These are phyloP conservation scores for Diploptera punctata DNA, from an alignment of 2,888 invertebrate genomes.

Conservation along the genomic window DNA sequence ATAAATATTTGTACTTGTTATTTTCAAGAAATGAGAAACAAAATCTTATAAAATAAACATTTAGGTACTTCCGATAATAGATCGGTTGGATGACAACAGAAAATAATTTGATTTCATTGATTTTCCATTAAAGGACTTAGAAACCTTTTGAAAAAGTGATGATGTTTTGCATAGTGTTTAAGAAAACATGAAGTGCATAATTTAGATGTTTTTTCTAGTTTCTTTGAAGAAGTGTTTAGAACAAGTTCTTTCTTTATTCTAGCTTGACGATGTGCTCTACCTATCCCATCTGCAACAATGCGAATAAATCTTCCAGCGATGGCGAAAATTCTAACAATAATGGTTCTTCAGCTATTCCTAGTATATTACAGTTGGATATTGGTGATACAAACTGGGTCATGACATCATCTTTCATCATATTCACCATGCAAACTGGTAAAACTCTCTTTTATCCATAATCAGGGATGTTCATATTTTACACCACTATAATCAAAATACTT, in stretches of 20 bases:
- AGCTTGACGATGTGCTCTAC: conserved; percentile 5
- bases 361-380: conserved; percentile 67
- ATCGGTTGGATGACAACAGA: neutral
- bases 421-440: conserved; percentile 91
- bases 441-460: no score
- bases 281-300: neutral
- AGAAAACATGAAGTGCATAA: conserved; percentile 1
- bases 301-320: neutral
- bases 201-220: conserved; percentile 4
- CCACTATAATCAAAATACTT: no score
- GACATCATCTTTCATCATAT: conserved; percentile 88
- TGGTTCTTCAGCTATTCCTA: conserved; percentile 21
- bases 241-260: no score
- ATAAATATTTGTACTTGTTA: no score
- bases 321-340: neutral
- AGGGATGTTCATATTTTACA: no score
- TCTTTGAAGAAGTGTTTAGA: no score
- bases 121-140: conserved; percentile 11
- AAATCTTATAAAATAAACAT: no score
- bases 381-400: conserved; percentile 91
- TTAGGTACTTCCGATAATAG: neutral
- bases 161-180: conserved; percentile 18
- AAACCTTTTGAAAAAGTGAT: neutral
- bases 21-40: no score
- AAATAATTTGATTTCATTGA: neutral